Base-by-base conservation (phyloP, 64 coral and sea anemone genomes). In the Pachyseris speciosa region DNA sequence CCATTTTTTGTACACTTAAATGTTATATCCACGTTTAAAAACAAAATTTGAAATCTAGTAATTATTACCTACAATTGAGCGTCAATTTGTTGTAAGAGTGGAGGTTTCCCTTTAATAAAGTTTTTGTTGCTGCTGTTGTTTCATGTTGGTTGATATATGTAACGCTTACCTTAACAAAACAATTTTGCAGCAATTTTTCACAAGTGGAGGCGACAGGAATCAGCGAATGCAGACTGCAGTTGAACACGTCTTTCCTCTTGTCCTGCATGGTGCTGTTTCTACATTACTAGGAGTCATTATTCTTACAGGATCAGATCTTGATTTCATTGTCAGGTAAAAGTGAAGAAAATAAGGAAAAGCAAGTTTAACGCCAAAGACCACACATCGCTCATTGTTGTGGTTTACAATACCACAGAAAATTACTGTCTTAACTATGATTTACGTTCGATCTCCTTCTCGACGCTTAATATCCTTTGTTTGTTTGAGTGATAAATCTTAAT, bases 311-410 rank as follows among this genome's bases (percentile, higher is more conserved):
- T 98, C 96, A 49, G 96, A 98, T 36, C 94, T 98, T 25, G 96
- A 98, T 84, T 98, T 98, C n/a, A 94, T 98, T 40, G 89, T 98
- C 16, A 98, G 92, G 96, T 98, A 72, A 50, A 68, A 22, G 3
- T 74, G 7, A 9, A 13, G 26, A 26, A 4, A 9, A 43, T 1
- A 8, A 4, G 3, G 9, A 9, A 42, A 28, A 43, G 13, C 3
- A 4, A 45, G 12, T 5, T 28, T 25, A 26, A 39, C 70, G 2
- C 24, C 27, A 27, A 27, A 70, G 33, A 37, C 67, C 17, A 38
- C 0, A 69, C 42, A 19, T 43, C 9, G 5, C 13, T 9, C 7
- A 7, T 24, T 10, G 7, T 17, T 9, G 37, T 8, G 34, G 5
- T 72, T 74, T 45, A 2, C 42, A 74, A 45, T 43, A 44, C 45